These are phyloP conservation scores for Malurus leucopterus DNA, from an alignment of 2,797 vertebrate genomes.

Conservation along the genomic window DNA sequence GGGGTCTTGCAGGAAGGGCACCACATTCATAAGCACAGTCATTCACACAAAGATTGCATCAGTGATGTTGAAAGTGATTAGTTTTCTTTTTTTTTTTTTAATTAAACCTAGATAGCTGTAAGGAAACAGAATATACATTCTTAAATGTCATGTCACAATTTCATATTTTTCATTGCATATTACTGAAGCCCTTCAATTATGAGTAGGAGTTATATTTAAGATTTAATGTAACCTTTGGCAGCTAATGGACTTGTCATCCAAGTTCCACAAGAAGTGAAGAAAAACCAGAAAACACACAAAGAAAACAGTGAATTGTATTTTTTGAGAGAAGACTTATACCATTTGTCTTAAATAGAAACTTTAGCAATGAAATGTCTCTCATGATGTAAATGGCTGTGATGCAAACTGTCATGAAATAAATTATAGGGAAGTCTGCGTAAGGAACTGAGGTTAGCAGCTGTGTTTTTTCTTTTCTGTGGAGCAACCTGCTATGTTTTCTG, in stretches of 20 bases:
- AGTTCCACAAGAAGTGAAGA: not conserved
- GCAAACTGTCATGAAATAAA: not conserved
- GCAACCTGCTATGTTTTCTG: conserved; percentile 16
- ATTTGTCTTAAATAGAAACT: conserved; percentile 10
- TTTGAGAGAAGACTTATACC: not conserved
- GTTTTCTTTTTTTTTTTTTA: not conserved
- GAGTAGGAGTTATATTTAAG: not conserved
- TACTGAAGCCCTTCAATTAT: not conserved
- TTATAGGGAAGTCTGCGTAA: not conserved
- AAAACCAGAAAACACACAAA: not conserved
- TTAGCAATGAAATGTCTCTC: not conserved
- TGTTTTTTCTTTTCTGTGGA: not conserved
- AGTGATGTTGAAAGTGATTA: not conserved
- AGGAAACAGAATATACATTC: not conserved
- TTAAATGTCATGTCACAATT: not conserved
- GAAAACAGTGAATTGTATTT: not conserved
- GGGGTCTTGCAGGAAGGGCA: not conserved
- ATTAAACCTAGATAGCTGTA: not conserved
- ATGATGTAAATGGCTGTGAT: not conserved
- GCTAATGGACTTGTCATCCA: not conserved
- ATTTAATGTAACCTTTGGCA: not conserved
- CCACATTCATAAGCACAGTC: not conserved
- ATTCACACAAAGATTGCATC: not conserved
- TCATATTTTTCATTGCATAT: not conserved
- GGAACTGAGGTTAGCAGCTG: not conserved